phyloP scores from a whole-genome alignment of 2,888 invertebrate genomes.

The Apotomis betuletana region DNA sequence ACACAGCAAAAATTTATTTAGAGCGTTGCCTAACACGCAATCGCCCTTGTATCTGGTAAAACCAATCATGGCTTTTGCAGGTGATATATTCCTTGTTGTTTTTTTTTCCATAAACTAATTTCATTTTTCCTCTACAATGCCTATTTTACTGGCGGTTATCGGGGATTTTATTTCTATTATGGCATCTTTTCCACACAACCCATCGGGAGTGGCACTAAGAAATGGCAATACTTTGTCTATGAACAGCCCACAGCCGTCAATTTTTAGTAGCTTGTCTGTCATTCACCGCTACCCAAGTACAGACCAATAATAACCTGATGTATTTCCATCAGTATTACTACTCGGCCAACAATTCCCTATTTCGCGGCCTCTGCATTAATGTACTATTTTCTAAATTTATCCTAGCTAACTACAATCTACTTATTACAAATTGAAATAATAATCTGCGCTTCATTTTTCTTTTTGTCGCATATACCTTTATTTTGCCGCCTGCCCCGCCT shows the following conservation, averaged over 20 bases:
- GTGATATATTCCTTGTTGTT: conserved; percentile 6
- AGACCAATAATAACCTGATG: too few relatives aligned
- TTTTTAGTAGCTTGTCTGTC: too few relatives aligned
- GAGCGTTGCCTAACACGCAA: not conserved
- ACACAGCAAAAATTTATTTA: conserved; percentile 5
- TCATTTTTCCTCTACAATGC: conserved; percentile 31
- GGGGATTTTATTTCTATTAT: conserved; percentile 45
- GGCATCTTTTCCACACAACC: conserved; percentile 27
- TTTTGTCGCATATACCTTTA: too few relatives aligned
- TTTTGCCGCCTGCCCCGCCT: too few relatives aligned
- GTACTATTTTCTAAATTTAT: too few relatives aligned
- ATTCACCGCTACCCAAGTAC: too few relatives aligned
- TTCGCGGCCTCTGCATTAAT: too few relatives aligned
- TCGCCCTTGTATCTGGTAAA: conserved; percentile 25
- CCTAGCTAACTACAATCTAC: too few relatives aligned
- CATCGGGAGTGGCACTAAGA: conserved; percentile 43
- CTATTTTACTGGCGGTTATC: conserved; percentile 32
- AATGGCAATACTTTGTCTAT: conserved; percentile 38
- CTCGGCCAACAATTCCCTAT: too few relatives aligned
- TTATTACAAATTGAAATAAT: too few relatives aligned
- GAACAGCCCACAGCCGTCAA: conserved; percentile 7
- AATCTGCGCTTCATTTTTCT: too few relatives aligned
- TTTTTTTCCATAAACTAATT: conserved; percentile 26
- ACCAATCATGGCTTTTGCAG: conserved; percentile 30
- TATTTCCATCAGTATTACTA: too few relatives aligned